Base-by-base conservation (phyloP, 1,140 invertebrate species). In the Drosophila nasuta region DNA sequence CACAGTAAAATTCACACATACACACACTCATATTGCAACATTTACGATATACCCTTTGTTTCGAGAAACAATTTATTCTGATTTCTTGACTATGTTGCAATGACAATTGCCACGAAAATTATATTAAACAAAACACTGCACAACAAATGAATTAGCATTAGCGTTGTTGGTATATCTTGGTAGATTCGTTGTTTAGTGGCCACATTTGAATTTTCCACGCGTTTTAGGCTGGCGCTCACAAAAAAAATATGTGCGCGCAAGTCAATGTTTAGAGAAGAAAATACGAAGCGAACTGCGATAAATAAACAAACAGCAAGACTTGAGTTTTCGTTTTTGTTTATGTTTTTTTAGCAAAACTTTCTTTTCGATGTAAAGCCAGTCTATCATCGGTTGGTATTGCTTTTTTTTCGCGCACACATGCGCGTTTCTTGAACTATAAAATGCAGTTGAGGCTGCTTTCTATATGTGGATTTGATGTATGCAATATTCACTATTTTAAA, bases 321-420 rank as follows among this genome's bases (percentile, higher is more conserved):
- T 67, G 46, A 59, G 79, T 67, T 87, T 82, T 85, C 72, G 51
- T 75, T 75, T 75, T 88, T 87, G 60, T 88, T 81, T 54, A 78
- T 79, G 70, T 69, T 85, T 80, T 79, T 82, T 83, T 71, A 75
- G 81, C 77, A 59, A 85, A 88, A 88, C 83, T 88, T 88, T 88
- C 83, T 88, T 83, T 88, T 88, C 63, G 71, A 66, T 60, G 69
- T 69, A 62, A 80, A 77, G 77, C 73, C 62, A 88, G 73, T 76
- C 73, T 65, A 69, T 72, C 65, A 65, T 41, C 54, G 62, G 72
- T 72, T 76, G 10, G 13, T 46, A 38, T 58, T 69, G 68, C 59
- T 65, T 70, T 69, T 70, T 69, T 38, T 75, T 74, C 57, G 60
- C 60, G 81, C 69, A 67, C 77, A 82, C 81, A 83, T 63, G 62